Conservation (phyloP, 1,140 invertebrate species). For the Vanessa tameamea region DNA sequence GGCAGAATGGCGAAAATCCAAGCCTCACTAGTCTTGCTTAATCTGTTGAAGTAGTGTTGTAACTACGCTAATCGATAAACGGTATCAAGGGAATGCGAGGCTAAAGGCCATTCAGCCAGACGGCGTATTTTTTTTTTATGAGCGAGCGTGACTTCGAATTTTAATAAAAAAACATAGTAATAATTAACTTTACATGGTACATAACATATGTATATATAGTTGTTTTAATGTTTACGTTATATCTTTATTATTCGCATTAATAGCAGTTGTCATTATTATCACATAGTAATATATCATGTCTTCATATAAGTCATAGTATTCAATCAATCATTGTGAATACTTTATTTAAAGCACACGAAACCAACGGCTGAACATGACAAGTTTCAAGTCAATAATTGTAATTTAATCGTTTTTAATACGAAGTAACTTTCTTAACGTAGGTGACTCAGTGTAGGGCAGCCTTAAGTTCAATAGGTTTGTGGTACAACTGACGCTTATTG, state of each 20-base stretch:
- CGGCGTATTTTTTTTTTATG: constrained; percentile 6
- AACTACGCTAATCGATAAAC: constrained; percentile 35
- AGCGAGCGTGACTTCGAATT: constrained; percentile 1
- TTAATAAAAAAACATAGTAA: background rate
- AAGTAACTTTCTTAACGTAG: background rate
- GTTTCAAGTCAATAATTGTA: too few species aligned
- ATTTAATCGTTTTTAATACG: too few species aligned
- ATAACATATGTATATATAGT: too few species aligned
- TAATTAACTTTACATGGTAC: background rate
- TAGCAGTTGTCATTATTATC: too few species aligned
- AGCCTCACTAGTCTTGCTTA: constrained; percentile 37
- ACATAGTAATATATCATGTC: too few species aligned
- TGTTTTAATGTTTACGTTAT: background rate
- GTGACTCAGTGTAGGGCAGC: background rate
- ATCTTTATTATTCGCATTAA: background rate
- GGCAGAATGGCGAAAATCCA: constrained; percentile 38
- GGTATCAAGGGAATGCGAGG: constrained; percentile 25
- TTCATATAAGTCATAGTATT: too few species aligned
- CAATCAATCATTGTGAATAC: too few species aligned
- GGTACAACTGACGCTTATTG: constrained; percentile 20
- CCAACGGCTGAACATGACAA: too few species aligned
- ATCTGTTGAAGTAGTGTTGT: constrained; percentile 39
- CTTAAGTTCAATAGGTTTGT: constrained; percentile 23
- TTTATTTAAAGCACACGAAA: too few species aligned
- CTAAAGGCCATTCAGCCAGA: constrained; percentile 24